Conservation (phyloP, 2,113 vertebrate genomes). For the Crotalus viridis region DNA sequence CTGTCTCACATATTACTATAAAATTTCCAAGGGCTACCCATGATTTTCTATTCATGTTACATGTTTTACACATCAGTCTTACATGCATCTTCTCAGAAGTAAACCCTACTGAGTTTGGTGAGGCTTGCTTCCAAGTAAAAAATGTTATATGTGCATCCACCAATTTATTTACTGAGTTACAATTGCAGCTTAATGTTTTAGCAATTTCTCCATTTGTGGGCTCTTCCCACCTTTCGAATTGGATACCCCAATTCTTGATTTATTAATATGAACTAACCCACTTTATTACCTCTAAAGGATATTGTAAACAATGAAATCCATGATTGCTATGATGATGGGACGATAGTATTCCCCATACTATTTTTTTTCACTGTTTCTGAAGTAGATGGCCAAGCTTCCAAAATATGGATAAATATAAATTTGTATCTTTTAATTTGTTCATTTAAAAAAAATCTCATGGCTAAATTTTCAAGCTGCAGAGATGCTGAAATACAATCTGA, state of each 20-base stretch:
- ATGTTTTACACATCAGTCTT: not conserved
- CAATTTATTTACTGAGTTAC: not conserved
- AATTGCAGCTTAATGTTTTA: not conserved
- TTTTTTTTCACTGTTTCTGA: conserved; percentile 3
- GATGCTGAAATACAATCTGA: conserved; percentile 19
- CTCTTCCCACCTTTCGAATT: not conserved
- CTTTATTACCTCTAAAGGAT: not conserved
- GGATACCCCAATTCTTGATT: not conserved
- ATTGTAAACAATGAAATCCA: conserved; percentile 25
- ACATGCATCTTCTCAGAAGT: not conserved
- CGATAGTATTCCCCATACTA: not conserved
- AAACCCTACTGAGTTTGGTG: not conserved
- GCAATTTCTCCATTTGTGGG: not conserved
- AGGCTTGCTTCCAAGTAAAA: not conserved
- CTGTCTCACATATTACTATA: not conserved
- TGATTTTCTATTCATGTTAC: not conserved
- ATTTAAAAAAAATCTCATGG: not conserved
- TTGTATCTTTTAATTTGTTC: conserved; percentile 15
- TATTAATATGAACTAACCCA: not conserved
- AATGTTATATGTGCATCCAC: not conserved
- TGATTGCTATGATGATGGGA: not conserved
- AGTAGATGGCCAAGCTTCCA: conserved; percentile 10
- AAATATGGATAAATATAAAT: not conserved
- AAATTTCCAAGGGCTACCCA: not conserved
- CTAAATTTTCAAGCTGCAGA: conserved; percentile 31